phyloP scores from a whole-genome alignment of 1,140 invertebrate species.

The Papilio xuthus region DNA sequence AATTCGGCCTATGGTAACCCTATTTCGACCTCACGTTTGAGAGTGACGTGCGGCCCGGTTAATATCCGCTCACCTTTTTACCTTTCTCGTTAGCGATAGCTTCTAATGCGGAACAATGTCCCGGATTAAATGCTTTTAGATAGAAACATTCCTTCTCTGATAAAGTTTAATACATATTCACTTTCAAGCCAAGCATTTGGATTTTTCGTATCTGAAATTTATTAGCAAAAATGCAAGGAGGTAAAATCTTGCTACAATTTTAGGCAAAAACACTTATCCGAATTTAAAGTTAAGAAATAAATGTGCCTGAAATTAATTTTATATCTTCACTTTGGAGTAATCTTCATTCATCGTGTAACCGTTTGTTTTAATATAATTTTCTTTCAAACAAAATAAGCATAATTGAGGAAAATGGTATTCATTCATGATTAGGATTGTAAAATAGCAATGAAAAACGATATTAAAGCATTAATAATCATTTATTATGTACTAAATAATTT shows the following conservation, averaged over 20 bases:
- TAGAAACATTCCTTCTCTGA: background rate
- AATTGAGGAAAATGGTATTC: background rate
- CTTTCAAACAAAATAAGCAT: background rate
- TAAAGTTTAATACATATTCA: background rate
- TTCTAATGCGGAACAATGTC: conserved; percentile 18
- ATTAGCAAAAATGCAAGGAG: too few relatives aligned
- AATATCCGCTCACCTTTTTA: conserved; percentile 30
- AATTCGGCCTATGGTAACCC: conserved; percentile 25
- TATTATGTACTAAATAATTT: too few relatives aligned
- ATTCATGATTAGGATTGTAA: background rate
- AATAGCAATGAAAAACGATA: too few relatives aligned
- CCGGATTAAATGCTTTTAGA: background rate
- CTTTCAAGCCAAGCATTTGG: background rate
- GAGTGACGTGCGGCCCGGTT: conserved; percentile 9
- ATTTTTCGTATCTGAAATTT: background rate
- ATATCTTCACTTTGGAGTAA: background rate
- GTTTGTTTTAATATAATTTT: conserved; percentile 29
- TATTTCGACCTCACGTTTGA: conserved; percentile 17
- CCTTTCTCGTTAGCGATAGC: conserved; percentile 33
- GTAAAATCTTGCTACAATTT: background rate
- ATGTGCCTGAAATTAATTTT: background rate
- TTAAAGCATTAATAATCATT: too few relatives aligned
- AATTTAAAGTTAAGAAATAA: background rate
- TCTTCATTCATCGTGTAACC: conserved; percentile 7
- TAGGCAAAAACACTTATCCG: too few relatives aligned